phyloP scores from a whole-genome alignment of 2,888 invertebrate genomes.

The Dolichopus griseipennis region DNA sequence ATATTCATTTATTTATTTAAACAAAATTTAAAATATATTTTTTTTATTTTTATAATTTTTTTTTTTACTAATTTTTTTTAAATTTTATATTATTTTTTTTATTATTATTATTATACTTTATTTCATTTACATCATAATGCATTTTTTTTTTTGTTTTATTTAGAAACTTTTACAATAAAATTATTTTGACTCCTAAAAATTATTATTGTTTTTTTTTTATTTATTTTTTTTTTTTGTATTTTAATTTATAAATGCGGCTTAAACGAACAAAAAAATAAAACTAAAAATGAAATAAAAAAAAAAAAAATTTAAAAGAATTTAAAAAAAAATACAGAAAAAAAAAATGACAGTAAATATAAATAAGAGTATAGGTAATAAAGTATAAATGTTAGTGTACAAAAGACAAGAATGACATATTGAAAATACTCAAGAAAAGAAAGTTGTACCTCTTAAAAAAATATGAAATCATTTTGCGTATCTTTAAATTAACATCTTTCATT shows the following conservation, averaged over 20 bases:
- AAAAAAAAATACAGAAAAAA: too few species aligned
- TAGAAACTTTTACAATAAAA: background rate
- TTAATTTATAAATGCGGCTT: background rate
- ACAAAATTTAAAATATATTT: background rate
- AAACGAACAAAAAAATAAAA: background rate
- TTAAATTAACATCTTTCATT: conserved; percentile 17
- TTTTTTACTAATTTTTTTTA: background rate
- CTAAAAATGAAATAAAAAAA: too few species aligned
- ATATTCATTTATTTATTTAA: too few species aligned
- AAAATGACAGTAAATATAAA: too few species aligned
- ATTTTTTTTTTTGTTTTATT: background rate
- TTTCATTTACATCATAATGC: background rate
- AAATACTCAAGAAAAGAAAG: too few species aligned
- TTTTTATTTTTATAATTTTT: background rate
- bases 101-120: background rate
- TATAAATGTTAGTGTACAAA: too few species aligned
- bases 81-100: too few species aligned
- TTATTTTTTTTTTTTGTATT: background rate
- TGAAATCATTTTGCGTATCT: background rate
- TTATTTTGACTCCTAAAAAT: too few species aligned
- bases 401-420: too few species aligned
- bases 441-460: background rate
- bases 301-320: too few species aligned
- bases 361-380: too few species aligned
- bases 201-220: background rate